These are phyloP conservation scores for Diorhabda sublineata DNA, from an alignment of 1,140 invertebrate genomes.

Conservation along the genomic window DNA sequence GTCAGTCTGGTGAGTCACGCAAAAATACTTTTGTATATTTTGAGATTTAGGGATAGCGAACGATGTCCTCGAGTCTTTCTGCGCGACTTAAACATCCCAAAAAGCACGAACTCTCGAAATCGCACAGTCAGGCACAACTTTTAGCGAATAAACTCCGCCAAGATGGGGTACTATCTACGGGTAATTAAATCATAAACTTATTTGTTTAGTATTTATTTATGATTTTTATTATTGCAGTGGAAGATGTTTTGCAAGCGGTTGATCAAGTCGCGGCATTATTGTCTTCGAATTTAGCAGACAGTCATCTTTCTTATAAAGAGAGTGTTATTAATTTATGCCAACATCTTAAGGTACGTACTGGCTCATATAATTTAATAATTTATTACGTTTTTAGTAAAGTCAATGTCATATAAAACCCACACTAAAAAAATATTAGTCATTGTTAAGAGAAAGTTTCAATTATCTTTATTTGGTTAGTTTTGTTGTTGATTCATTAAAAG, in stretches of 20 bases:
- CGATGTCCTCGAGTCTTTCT: conserved; percentile 45
- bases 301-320: conserved; percentile 36
- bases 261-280: conserved; percentile 44
- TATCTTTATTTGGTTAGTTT: too few relatives aligned
- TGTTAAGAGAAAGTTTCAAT: too few relatives aligned
- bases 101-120: conserved; percentile 45
- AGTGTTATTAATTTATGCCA: conserved; percentile 45
- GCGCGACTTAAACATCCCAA: conserved; percentile 44
- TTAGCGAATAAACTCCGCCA: conserved; percentile 44
- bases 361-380: too few relatives aligned
- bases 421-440: too few relatives aligned
- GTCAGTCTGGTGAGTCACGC: conserved; percentile 13
- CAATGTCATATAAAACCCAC: too few relatives aligned
- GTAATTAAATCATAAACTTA: conserved; percentile 27
- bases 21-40: conserved; percentile 12
- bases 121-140: conserved; percentile 45
- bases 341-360: conserved; percentile 41
- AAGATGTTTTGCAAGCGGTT: conserved; percentile 45
- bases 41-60: conserved; percentile 18
- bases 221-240: conserved; percentile 35
- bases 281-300: conserved; percentile 34
- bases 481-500: too few relatives aligned
- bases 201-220: neutral
- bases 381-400: too few relatives aligned
- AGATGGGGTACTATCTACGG: conserved; percentile 46